A percentile compares a stretch with the other conserved stretches of the same genome.
These are phyloP conservation scores for Siderastrea radians DNA, from an alignment of 92 coral and sea anemone species.

Conservation along the genomic window DNA sequence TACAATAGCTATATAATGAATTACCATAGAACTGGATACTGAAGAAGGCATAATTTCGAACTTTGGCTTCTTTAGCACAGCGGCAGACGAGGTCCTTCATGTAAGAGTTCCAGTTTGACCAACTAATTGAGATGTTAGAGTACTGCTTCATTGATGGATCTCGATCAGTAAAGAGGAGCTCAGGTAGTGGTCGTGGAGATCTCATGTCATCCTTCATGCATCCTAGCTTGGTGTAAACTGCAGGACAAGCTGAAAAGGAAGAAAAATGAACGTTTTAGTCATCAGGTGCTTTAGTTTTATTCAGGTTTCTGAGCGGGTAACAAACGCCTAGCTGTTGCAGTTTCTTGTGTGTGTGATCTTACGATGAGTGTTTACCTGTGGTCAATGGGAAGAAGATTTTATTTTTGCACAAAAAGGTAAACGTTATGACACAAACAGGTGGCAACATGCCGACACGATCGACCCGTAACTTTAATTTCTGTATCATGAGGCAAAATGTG, in stretches of 20 bases:
- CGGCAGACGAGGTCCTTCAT: conserved; percentile 80
- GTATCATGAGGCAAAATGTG: too few species aligned
- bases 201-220: conserved; percentile 75
- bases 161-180: conserved; percentile 71
- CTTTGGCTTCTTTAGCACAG: conserved; percentile 83
- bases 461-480: too few species aligned
- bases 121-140: conserved; percentile 64
- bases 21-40: conserved; percentile 88
- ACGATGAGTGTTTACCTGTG: too few species aligned
- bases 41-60: conserved; percentile 59
- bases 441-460: too few species aligned
- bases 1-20: neutral
- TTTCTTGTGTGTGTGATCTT: too few species aligned
- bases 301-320: too few species aligned
- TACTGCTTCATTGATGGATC: conserved; percentile 45
- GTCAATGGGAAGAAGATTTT: too few species aligned
- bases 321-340: too few species aligned
- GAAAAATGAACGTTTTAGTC: neutral
- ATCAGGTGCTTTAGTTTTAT: too few species aligned
- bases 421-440: too few species aligned
- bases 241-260: conserved; percentile 60
- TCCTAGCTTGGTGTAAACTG: conserved; percentile 72
- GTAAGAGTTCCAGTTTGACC: conserved; percentile 80
- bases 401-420: too few species aligned
- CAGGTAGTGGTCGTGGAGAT: conserved; percentile 76